These are phyloP conservation scores for Drosophila diplacantha DNA, from an alignment of 2,888 invertebrate genomes.

Conservation along the genomic window DNA sequence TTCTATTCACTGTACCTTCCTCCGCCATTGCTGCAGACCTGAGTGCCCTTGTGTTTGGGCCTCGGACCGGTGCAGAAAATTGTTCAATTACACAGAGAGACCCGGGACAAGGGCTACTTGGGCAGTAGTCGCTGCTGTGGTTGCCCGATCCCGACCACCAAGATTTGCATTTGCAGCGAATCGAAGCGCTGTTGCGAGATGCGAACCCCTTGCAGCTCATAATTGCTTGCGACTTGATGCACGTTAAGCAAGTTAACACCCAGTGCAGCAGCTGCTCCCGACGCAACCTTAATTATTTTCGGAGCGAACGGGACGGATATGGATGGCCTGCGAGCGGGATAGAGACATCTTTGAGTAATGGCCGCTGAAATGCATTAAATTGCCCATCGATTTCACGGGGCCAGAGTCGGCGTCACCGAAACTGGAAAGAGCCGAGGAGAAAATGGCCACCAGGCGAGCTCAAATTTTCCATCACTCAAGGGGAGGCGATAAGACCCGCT, in stretches of 20 bases:
- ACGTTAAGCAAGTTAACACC: constrained; percentile 71
- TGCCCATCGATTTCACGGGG: constrained; percentile 52
- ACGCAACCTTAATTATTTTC: constrained; percentile 39
- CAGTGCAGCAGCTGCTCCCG: constrained; percentile 48
- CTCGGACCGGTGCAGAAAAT: constrained; percentile 60
- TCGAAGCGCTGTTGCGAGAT: constrained; percentile 49
- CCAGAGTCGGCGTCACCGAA: constrained; percentile 21
- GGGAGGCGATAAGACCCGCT: constrained; percentile 20
- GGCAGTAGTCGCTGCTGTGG: constrained; percentile 2
- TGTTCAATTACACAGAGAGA: constrained; percentile 68
- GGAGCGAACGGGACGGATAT: constrained; percentile 21
- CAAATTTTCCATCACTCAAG: constrained; percentile 43
- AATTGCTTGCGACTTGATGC: constrained; percentile 66
- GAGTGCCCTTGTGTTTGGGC: constrained; percentile 23
- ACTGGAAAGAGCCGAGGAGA: constrained; percentile 28
- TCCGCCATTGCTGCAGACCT: constrained; percentile 44
- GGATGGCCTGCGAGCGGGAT: constrained; percentile 25
- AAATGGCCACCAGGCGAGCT: constrained; percentile 56
- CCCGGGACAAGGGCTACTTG: constrained; percentile 38
- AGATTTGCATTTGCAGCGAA: constrained; percentile 70
- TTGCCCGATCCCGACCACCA: constrained; percentile 7
- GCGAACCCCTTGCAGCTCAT: constrained; percentile 46
- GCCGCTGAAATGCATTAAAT: constrained; percentile 63
- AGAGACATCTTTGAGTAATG: constrained; percentile 60
- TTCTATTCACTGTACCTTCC: constrained; percentile 11